phyloP scores from a whole-genome alignment of 2,113 vertebrate genomes.

The Anolis sagrei region DNA sequence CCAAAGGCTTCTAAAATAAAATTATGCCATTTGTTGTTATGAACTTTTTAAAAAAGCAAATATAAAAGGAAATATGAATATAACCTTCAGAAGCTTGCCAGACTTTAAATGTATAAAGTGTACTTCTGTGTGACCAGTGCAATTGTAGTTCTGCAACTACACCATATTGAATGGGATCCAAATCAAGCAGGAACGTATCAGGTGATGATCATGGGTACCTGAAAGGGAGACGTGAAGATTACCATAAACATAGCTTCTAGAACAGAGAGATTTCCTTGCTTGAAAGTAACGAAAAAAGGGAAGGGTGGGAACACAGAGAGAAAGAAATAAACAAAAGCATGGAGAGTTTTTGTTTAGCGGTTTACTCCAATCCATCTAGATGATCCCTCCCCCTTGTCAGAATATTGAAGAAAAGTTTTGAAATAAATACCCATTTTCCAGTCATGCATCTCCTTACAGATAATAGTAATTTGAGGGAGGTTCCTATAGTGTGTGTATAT shows the following conservation, averaged over 20 bases:
- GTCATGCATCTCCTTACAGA: neutral
- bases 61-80: conserved; percentile 8
- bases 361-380: neutral
- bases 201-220: neutral
- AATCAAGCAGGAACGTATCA: neutral
- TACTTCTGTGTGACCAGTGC: conserved; percentile 50
- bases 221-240: conserved; percentile 21
- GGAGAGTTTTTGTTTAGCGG: neutral
- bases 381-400: conserved; percentile 25
- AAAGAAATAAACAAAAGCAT: neutral
- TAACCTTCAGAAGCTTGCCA: conserved; percentile 40
- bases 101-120: neutral
- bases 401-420: conserved; percentile 24
- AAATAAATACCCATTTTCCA: neutral
- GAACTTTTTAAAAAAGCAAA: neutral
- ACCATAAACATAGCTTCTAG: neutral
- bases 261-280: neutral
- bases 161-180: conserved; percentile 30
- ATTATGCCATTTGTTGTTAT: conserved; percentile 17
- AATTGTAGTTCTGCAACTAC: conserved; percentile 44
- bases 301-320: conserved; percentile 18
- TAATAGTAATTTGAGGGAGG: conserved; percentile 26
- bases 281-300: conserved; percentile 19
- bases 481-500: neutral
- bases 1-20: neutral